These are phyloP conservation scores for Parazoanthus swiftii DNA, from an alignment of 92 coral and sea anemone species.

Conservation along the genomic window DNA sequence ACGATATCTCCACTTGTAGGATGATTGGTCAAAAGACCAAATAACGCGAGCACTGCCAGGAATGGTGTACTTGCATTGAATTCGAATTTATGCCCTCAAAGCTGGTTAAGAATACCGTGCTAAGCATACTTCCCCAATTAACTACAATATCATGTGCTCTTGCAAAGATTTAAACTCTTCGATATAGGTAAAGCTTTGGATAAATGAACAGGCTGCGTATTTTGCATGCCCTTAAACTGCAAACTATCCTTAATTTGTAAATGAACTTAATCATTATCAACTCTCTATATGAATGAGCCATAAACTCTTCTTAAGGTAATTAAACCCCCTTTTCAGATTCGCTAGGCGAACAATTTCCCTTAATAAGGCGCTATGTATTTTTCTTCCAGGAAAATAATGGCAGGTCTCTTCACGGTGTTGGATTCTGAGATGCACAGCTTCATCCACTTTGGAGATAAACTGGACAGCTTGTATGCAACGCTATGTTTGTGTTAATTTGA, in stretches of 20 bases:
- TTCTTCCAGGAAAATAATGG: constrained; percentile 84
- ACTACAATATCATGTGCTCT: not conserved
- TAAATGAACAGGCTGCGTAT: not conserved
- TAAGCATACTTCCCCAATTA: not conserved
- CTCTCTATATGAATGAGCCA: not conserved
- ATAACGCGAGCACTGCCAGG: not conserved
- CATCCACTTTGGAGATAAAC: constrained; percentile 94
- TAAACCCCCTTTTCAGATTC: not conserved
- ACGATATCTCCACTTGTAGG: not conserved
- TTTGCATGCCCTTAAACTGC: not conserved
- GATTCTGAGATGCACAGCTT: constrained; percentile 86
- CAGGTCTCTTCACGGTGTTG: constrained; percentile 83
- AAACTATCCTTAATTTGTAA: not conserved
- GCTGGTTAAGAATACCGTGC: not conserved
- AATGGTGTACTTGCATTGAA: not conserved
- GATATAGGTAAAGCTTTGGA: not conserved
- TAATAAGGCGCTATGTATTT: not conserved
- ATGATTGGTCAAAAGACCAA: too few relatives aligned
- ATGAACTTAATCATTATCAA: not conserved
- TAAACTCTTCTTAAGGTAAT: not conserved
- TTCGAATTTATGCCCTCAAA: not conserved
- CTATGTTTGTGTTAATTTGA: not conserved
- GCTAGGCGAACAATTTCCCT: not conserved
- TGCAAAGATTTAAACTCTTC: not conserved
- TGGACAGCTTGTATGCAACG: constrained; percentile 90